Base-by-base conservation (phyloP, 2,113 vertebrate species). In the Myotis yumanensis region DNA sequence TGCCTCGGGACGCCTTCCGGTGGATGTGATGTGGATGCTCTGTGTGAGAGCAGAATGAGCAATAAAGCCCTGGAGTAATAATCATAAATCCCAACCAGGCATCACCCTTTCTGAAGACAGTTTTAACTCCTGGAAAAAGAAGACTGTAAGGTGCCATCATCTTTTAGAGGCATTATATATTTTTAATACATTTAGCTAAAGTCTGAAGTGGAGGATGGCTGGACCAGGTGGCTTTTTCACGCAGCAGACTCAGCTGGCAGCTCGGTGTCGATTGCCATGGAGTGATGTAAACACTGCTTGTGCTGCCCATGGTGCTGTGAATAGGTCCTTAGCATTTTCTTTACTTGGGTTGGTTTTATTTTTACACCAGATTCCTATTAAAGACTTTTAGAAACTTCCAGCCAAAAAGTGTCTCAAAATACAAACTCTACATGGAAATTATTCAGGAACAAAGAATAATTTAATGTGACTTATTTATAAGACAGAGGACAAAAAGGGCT, bases 371-470 rank as follows among this genome's bases (percentile, higher is more conserved):
- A 71, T 96, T 97, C 89, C 77, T 97, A 69, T 86, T 81, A 80
- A 95, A 69, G 69, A 4, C 64, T 97, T 94, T 64, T 64, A 86
- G 94, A 96, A 35, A 22, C 32, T 90, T 96, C 85, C 93, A 90
- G 23, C 86, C 2, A 71, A 92, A 66, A 71, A 86, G 25, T 40
- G 23, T 52, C 82, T 88, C 66, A 59, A 82, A 95, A 35, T 25
- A 35, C 0, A 71, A 46, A 95, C 73, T 88, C 83, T 83, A 90
- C 48, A 79, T 46, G 0, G 0, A 20, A 86, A 69, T 18, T 71
- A 95, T 89, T 66, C 95, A 54, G 2, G 16, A 90, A 93, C 72
- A 87, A 96, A 93, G 59, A 83, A 93, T 96, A 97, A 96, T 89
- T 84, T 14, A 16, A 2, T 66, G 11, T n/a, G 22, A 75, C 14